Evolutionary conservation across 2,797 vertebrate species (phyloP), one percentile per base, ranked within the genome.

Genomic region (Microhierax caerulescens): DNA sequence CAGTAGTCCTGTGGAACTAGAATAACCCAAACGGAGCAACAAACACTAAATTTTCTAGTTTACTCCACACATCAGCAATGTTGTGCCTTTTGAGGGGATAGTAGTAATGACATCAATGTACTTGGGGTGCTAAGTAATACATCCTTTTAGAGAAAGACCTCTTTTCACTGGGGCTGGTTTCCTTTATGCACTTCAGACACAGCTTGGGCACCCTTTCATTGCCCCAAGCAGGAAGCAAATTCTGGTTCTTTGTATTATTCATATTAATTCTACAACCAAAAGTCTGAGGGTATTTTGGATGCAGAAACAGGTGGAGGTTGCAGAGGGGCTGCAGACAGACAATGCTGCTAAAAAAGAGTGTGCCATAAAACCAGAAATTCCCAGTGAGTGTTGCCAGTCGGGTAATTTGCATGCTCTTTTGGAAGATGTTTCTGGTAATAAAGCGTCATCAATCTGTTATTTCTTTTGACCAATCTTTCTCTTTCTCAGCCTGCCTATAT

Each of bases 371-470:
- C 17, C 59, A 57, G 76, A 95, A 87, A 88, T 85, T 88, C 93
- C 94, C 81, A 64, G 32, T 24, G 60, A 94, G 84, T 23, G 30
- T 78, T 90, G 53, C 51, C 94, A 75, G 48, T 93, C 28, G 10
- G 53, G 83, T 97, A 73, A 97, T 97, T 97, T 97, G 82, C 84
- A 51, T 92, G 32, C 78, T 95, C 64, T 86, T 89, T 83, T 65
- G 75, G 81, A 69, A 84, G 83, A 56, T 37, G 56, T 79, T 95
- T 93, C 91, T 90, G 60, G 63, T 79, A 90, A 90, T 95, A 83
- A 92, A 93, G 76, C 72, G 5, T 97, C 96, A 95, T 94, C 91
- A 77, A 69, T 65, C 90, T 67, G 57, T 95, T 96, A 69, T 95
- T 97, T 97, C 78, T 96, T 82, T 93, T 95, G 86, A 76, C 92